These are phyloP conservation scores for Catamblyrhynchus diadema DNA, from an alignment of 2,797 vertebrate species.

Conservation along the genomic window DNA sequence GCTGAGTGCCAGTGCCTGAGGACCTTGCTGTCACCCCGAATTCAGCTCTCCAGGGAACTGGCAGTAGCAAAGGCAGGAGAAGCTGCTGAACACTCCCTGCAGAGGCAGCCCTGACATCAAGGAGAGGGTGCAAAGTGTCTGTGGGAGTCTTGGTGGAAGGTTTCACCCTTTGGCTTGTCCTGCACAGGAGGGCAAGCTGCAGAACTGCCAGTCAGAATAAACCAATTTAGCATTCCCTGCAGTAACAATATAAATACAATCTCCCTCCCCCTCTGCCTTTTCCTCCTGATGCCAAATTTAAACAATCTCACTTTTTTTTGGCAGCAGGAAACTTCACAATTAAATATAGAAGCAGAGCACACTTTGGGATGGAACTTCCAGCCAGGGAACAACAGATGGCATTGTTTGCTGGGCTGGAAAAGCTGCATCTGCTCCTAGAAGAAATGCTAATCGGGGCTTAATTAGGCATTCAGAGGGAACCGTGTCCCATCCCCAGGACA, in stretches of 20 bases:
- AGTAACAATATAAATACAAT: constrained; percentile 27
- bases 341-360: constrained; percentile 57
- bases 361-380: constrained; percentile 50
- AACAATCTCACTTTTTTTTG: constrained; percentile 44
- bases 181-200: not conserved
- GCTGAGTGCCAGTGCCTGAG: not conserved
- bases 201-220: not conserved
- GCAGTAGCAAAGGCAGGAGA: not conserved
- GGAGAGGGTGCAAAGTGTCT: not conserved
- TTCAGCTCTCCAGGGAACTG: not conserved
- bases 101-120: not conserved
- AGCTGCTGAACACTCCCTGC: not conserved
- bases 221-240: not conserved
- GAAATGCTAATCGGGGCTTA: constrained; percentile 65
- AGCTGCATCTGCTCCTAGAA: constrained; percentile 61
- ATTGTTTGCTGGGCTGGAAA: constrained; percentile 54
- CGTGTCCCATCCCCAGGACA: not conserved
- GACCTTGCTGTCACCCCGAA: not conserved
- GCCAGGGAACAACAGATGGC: constrained; percentile 59
- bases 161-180: not conserved
- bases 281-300: constrained; percentile 19
- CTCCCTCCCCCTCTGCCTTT: not conserved
- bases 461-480: constrained; percentile 52
- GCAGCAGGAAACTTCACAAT: constrained; percentile 27
- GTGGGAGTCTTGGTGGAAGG: not conserved